Percentiles rank a stretch among this genome's conserved stretches.
These are phyloP conservation scores for Dastarcus helophoroides DNA, from an alignment of 2,888 invertebrate genomes.

Conservation along the genomic window DNA sequence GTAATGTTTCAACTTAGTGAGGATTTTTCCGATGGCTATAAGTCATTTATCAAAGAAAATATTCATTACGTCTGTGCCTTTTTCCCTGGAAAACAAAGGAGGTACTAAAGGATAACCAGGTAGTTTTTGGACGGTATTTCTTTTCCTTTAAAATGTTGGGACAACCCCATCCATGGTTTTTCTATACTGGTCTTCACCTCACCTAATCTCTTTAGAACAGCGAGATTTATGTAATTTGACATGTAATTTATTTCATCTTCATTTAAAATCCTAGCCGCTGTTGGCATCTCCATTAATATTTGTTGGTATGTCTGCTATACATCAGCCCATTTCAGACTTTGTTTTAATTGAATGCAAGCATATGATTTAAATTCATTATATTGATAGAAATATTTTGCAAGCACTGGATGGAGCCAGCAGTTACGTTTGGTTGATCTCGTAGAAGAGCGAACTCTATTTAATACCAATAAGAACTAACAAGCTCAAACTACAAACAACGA, in stretches of 20 bases:
- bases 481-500: no score
- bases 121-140: constrained; percentile 7
- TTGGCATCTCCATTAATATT: constrained; percentile 20
- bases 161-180: constrained; percentile 22
- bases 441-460: no score
- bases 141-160: constrained; percentile 14
- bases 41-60: no score
- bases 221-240: constrained; percentile 18
- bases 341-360: constrained; percentile 20
- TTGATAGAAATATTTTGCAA: constrained; percentile 16
- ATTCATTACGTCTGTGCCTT: constrained; percentile 16
- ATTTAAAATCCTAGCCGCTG: constrained; percentile 21
- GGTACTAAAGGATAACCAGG: constrained; percentile 8
- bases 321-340: constrained; percentile 20
- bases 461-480: no score
- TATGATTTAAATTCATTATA: constrained; percentile 21
- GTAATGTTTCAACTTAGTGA: no score
- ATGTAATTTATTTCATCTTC: constrained; percentile 20
- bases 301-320: constrained; percentile 14
- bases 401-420: constrained; percentile 16
- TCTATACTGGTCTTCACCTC: constrained; percentile 21
- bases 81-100: constrained; percentile 15
- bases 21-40: no score
- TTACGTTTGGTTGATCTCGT: no score
- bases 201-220: constrained; percentile 24